Base-by-base conservation (phyloP, 2,888 invertebrate genomes). In the Dilophus febrilis region DNA sequence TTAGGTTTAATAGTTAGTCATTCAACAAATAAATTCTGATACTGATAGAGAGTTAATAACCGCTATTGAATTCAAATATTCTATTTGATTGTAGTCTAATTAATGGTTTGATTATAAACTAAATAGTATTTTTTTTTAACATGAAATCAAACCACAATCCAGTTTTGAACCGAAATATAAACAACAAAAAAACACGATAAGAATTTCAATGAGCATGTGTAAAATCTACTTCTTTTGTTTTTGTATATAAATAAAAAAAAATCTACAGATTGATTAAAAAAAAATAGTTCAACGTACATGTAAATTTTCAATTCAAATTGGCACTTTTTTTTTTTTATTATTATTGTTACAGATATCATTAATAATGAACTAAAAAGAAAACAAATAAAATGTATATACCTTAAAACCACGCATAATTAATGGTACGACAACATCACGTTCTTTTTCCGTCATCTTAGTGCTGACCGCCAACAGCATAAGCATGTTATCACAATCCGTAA, bases 401-500 rank as follows among this genome's bases (percentile, higher is more conserved):
- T 85, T 86, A 56, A 91, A 94, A 5, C 92, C 92, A 46, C 85
- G 68, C 77, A 92, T 87, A 49, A 94, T 84, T 43, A 90, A 67
- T 1, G 88, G 88, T 47, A 90, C 78, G 7, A 91, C 84, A 37
- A 86, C 81, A 54, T 91, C 88, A 30, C 90, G 71, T 55, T 92
- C 88, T 52, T 83, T 81, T 51, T 87, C 86, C 3, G 82, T 82
- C 83, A 92, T 82, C 64, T 88, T 86, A 28, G 82, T 83, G 48
- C 88, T 86, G 19, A 90, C 80, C 37, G 82, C 87, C 19, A 92
- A 67, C 42, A 90, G 60, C 90, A 92, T 91, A 44, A 90, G 67
- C 84, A 91, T 86, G 59, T 91, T 91, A 64, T 91, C 91, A 63
- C 88, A 87, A 59, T 90, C 86, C 1, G 83, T 84, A 36, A 92